Percentiles rank a stretch among this genome's conserved stretches.
Conservation (phyloP, 2,888 invertebrate genomes). For the Oegoconia quadripuncta region DNA sequence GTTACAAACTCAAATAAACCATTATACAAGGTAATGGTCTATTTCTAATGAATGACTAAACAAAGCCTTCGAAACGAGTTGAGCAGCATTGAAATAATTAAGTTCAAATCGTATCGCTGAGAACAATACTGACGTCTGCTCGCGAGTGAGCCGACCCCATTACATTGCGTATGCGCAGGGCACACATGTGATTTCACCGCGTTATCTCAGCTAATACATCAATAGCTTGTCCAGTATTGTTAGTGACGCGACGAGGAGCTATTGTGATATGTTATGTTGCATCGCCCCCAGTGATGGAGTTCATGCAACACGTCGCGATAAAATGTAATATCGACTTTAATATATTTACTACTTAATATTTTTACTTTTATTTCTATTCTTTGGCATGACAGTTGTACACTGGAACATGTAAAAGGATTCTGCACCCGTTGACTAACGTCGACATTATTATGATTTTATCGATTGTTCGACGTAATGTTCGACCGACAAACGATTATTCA, state of each 20-base stretch:
- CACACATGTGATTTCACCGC: slow-evolving; percentile 69
- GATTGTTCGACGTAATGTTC: too few species aligned
- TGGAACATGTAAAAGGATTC: too few species aligned
- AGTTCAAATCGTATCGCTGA: slow-evolving; percentile 33
- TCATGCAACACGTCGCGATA: slow-evolving; percentile 3
- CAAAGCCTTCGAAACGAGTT: slow-evolving; percentile 5
- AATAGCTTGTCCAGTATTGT: slow-evolving; percentile 72
- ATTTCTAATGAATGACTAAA: slow-evolving; percentile 2
- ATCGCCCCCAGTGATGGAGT: slow-evolving; percentile 17
- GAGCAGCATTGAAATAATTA: slow-evolving; percentile 30
- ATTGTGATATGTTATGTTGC: slow-evolving; percentile 46
- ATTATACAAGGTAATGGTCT: background rate
- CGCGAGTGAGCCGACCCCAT: slow-evolving; percentile 33
- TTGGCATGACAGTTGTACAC: too few species aligned
- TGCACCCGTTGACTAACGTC: too few species aligned
- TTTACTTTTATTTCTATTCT: too few species aligned
- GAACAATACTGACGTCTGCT: slow-evolving; percentile 33
- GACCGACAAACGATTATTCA: too few species aligned
- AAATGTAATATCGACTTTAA: slow-evolving; percentile 4
- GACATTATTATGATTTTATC: too few species aligned
- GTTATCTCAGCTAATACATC: slow-evolving; percentile 73
- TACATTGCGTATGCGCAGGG: slow-evolving; percentile 24
- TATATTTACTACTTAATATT: too few species aligned
- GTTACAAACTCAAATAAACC: background rate
- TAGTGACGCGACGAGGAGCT: slow-evolving; percentile 56